phyloP scores from a whole-genome alignment of 2,888 invertebrate genomes.

The Harmothoe impar region DNA sequence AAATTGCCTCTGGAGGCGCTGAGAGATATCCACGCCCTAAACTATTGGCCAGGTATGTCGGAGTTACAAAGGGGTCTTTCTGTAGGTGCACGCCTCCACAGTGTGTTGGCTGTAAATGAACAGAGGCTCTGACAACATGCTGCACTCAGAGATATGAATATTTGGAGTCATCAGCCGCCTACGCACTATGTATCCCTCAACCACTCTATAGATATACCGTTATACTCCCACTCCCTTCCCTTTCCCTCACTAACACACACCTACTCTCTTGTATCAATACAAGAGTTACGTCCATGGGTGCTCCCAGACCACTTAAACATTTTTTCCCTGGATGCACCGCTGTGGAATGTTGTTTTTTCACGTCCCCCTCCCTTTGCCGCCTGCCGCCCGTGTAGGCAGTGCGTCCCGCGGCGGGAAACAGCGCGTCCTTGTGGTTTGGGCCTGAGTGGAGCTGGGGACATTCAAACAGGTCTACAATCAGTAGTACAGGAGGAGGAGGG shows the following conservation, averaged over 20 bases:
- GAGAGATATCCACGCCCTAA: constrained; percentile 13
- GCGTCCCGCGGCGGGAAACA: neutral
- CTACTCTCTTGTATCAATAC: constrained; percentile 9
- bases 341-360: constrained; percentile 20
- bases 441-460: neutral
- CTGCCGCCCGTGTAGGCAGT: neutral
- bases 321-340: constrained; percentile 37
- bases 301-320: neutral
- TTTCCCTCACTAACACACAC: too few species aligned
- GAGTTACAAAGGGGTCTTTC: neutral
- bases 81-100: neutral
- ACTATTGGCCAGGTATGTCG: neutral
- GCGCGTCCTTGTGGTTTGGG: neutral
- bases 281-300: constrained; percentile 17
- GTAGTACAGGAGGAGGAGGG: neutral
- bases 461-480: constrained; percentile 25
- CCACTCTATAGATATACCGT: neutral
- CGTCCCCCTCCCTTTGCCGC: neutral
- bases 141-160: neutral
- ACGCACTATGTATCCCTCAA: neutral
- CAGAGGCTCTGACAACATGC: neutral
- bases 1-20: constrained; percentile 37
- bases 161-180: neutral
- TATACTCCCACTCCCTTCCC: too few species aligned
- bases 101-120: neutral